Evolutionary conservation across 2,113 vertebrate species (phyloP).

Genomic region (Ivindomyrus marchei): DNA sequence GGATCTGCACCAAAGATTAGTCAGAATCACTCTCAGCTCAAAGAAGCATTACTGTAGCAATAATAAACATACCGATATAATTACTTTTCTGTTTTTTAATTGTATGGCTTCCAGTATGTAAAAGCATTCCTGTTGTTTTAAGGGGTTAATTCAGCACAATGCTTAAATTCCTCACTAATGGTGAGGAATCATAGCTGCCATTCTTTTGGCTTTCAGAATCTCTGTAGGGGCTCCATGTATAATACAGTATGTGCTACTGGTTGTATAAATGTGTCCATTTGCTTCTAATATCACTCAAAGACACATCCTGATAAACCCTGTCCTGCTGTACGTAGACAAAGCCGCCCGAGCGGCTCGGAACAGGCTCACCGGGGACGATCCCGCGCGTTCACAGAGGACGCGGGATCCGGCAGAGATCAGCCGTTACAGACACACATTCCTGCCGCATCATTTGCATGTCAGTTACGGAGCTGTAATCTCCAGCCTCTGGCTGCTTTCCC

Average conservation of each 20-base stretch:
- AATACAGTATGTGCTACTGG: neutral
- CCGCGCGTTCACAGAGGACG: neutral
- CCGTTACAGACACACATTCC: slow-evolving; percentile 5
- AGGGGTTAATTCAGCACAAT: neutral
- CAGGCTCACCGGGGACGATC: neutral
- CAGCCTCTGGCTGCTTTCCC: neutral
- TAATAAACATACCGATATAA: neutral
- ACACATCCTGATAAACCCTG: neutral
- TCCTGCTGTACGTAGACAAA: neutral
- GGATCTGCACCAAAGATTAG: neutral
- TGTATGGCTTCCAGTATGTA: neutral
- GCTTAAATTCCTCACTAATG: neutral
- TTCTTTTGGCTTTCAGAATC: neutral
- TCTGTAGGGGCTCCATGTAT: neutral
- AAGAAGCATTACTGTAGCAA: neutral
- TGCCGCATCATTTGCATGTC: slow-evolving; percentile 44
- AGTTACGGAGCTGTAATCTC: slow-evolving; percentile 28
- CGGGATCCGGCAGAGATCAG: neutral
- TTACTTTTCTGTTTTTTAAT: neutral
- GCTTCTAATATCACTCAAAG: neutral
- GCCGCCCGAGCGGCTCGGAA: neutral
- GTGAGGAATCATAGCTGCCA: neutral
- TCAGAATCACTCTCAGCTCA: neutral
- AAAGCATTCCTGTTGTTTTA: neutral
- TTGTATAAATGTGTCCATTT: neutral